A percentile compares a stretch with the other conserved stretches of the same genome.
phyloP scores from a whole-genome alignment of 2,888 invertebrate species.

The Beris chalybata region DNA sequence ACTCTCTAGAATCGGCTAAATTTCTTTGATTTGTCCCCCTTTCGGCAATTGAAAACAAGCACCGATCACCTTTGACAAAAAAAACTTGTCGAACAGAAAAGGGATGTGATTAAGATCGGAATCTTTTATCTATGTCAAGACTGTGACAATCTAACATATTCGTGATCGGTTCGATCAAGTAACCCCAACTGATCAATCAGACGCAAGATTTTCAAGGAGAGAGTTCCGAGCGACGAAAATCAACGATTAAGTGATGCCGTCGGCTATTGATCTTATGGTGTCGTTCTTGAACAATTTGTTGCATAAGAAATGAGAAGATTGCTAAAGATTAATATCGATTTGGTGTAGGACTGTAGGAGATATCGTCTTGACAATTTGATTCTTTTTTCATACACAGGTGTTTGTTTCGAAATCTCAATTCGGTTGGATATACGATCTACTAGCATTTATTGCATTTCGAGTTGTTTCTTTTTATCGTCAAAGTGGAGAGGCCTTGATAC shows the following conservation, averaged over 20 bases:
- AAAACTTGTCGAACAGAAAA: slow-evolving; percentile 38
- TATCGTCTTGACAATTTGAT: too few species aligned
- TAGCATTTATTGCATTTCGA: too few species aligned
- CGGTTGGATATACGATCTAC: too few species aligned
- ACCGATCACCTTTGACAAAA: slow-evolving; percentile 36
- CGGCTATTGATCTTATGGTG: slow-evolving; percentile 1
- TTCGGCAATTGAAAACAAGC: slow-evolving; percentile 28
- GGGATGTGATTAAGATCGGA: slow-evolving; percentile 38
- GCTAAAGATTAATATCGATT: background rate
- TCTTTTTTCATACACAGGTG: too few species aligned
- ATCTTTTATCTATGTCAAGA: slow-evolving; percentile 33
- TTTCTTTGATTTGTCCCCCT: slow-evolving; percentile 29
- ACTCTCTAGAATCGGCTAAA: slow-evolving; percentile 6
- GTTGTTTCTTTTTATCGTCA: too few species aligned
- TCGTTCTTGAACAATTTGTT: slow-evolving; percentile 14
- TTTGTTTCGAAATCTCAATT: too few species aligned
- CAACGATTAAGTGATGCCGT: slow-evolving; percentile 23
- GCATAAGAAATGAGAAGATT: slow-evolving; percentile 7
- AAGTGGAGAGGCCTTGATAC: too few species aligned
- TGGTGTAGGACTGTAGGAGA: too few species aligned
- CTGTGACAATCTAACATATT: slow-evolving; percentile 29
- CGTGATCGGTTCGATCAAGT: slow-evolving; percentile 23
- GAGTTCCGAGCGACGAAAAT: too few species aligned
- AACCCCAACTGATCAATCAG: background rate
- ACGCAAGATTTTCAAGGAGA: background rate